Percentiles rank a stretch among this genome's conserved stretches.
phyloP scores from a whole-genome alignment of 1,140 invertebrate genomes.

The Delia radicum region DNA sequence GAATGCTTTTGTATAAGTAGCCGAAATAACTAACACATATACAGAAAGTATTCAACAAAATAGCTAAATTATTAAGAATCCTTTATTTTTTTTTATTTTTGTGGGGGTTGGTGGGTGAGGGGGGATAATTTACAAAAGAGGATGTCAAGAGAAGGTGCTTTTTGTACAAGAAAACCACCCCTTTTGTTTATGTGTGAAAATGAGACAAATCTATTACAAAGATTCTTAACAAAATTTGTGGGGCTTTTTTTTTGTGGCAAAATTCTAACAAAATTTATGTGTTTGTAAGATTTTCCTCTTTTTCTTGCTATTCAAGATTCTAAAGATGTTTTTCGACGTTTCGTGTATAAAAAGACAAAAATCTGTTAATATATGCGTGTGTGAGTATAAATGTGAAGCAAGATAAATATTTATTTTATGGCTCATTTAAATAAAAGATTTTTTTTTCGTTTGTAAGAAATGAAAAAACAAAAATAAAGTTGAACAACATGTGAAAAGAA shows the following conservation, averaged over 20 bases:
- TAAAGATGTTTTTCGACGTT: background rate
- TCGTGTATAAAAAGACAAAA: background rate
- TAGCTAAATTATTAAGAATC: no score
- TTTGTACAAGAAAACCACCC: no score
- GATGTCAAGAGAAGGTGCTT: no score
- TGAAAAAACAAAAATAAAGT: background rate
- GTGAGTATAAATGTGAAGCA: background rate
- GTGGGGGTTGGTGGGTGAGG: no score
- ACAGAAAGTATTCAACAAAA: no score
- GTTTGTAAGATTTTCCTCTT: background rate
- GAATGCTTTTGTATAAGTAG: background rate
- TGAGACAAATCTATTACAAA: conserved; percentile 18
- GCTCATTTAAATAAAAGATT: conserved; percentile 8
- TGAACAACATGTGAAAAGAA: background rate
- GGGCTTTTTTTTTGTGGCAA: background rate
- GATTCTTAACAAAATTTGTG: background rate
- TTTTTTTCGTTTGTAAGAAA: background rate
- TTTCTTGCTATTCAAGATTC: background rate
- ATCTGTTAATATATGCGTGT: background rate
- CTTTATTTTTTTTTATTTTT: no score
- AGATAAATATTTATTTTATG: conserved; percentile 21
- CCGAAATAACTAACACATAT: background rate
- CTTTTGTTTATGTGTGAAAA: conserved; percentile 14
- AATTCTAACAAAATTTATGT: background rate
- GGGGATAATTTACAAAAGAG: no score